Percentiles rank a stretch among this genome's conserved stretches.
Evolutionary conservation across 2,888 invertebrate species (phyloP).

Genomic region (Lomographa bimaculata): DNA sequence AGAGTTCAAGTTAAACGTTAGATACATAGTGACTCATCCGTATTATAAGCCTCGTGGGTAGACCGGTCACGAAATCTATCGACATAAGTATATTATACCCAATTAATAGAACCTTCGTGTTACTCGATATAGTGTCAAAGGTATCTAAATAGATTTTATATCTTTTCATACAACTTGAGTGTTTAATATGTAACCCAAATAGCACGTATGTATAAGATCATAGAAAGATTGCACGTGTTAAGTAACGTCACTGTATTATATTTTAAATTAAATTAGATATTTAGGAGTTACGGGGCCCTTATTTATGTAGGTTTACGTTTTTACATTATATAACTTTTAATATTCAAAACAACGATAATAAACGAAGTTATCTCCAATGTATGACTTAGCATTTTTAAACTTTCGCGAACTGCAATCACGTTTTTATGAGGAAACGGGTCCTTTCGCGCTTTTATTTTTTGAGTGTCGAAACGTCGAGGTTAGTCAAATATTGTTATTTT

Average conservation of each 20-base stretch:
- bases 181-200: conserved; percentile 51
- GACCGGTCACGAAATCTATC: conserved; percentile 61
- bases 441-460: too few species aligned
- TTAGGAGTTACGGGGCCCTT: conserved; percentile 62
- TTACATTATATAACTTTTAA: conserved; percentile 29
- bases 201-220: conserved; percentile 64
- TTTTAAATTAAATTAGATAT: conserved; percentile 77
- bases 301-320: conserved; percentile 30
- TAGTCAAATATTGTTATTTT: too few species aligned
- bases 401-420: too few species aligned
- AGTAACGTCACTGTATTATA: conserved; percentile 78
- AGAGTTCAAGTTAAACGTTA: conserved; percentile 49
- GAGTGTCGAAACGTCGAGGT: too few species aligned
- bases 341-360: conserved; percentile 27
- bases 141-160: conserved; percentile 38
- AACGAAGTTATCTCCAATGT: conserved; percentile 27
- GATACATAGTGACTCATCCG: conserved; percentile 54
- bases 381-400: conserved; percentile 47
- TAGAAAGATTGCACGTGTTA: conserved; percentile 76
- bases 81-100: conserved; percentile 53
- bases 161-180: conserved; percentile 30
- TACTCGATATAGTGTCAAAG: conserved; percentile 15
- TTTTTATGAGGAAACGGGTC: too few species aligned
- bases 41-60: conserved; percentile 45
- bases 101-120: conserved; percentile 37